Evolutionary conservation across 2,113 vertebrate species (phyloP).

Genomic region (Gnathonemus longibarbis): DNA sequence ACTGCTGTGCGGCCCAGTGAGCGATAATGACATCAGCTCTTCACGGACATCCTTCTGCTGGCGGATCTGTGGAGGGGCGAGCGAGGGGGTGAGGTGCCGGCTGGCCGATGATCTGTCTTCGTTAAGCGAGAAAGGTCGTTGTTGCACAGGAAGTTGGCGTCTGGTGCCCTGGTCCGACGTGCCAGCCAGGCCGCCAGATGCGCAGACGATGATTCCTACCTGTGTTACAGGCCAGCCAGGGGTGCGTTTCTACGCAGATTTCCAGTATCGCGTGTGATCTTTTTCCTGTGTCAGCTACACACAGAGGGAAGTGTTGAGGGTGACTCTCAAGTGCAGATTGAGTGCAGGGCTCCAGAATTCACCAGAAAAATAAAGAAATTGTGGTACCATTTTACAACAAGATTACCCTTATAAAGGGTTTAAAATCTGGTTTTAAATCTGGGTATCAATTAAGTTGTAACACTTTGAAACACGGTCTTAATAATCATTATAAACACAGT

Average conservation of each 20-base stretch:
- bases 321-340: neutral
- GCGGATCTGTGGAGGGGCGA: neutral
- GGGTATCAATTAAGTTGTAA: neutral
- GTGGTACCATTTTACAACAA: neutral
- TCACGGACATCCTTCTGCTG: neutral
- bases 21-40: neutral
- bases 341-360: neutral
- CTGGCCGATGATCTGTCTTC: constrained; percentile 29
- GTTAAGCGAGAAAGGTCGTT: constrained; percentile 21
- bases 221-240: neutral
- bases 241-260: neutral
- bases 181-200: neutral
- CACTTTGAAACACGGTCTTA: neutral
- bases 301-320: neutral
- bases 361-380: neutral
- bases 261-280: neutral
- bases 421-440: neutral
- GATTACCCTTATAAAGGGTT: too few species aligned
- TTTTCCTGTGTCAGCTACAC: neutral
- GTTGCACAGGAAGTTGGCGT: neutral
- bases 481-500: neutral
- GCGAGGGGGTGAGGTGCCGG: neutral
- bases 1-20: neutral
- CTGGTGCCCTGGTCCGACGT: neutral
- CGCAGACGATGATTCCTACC: neutral